Evolutionary conservation across 1,140 invertebrate species (phyloP).

Genomic region (Temnothorax curvispinosus): DNA sequence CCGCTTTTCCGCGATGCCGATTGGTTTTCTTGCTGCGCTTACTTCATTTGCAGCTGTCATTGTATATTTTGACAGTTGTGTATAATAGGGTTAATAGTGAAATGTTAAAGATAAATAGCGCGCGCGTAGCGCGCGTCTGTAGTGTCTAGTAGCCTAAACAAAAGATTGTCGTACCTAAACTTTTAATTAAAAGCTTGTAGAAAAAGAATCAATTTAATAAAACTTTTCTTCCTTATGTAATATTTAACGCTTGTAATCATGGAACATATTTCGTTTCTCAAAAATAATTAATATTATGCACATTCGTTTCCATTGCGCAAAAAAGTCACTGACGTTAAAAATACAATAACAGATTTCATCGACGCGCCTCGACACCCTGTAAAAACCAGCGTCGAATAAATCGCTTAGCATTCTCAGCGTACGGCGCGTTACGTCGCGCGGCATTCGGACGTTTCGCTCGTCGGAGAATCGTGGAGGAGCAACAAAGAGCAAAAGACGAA

Average conservation of each 20-base stretch:
- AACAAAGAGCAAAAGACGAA: slow-evolving; percentile 60
- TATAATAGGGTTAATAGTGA: no score
- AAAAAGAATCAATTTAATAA: no score
- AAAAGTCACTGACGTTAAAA: background rate
- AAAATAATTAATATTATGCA: background rate
- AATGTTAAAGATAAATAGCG: no score
- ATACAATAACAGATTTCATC: slow-evolving; percentile 15
- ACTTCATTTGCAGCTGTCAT: no score
- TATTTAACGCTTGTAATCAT: background rate
- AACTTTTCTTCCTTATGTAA: background rate
- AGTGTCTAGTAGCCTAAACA: no score
- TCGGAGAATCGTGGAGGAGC: background rate
- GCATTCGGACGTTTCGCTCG: slow-evolving; percentile 13
- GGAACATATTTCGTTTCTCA: background rate
- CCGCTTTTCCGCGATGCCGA: no score
- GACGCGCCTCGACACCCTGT: background rate
- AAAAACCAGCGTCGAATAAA: slow-evolving; percentile 28
- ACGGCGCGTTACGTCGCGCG: slow-evolving; percentile 20
- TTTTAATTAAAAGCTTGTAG: no score
- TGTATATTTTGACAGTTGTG: no score
- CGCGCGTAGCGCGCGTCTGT: no score
- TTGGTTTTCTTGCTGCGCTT: no score
- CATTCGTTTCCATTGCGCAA: background rate
- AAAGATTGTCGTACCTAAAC: no score
- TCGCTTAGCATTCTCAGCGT: slow-evolving; percentile 24